Evolutionary conservation across 53 echinoderm and acorn worm genomes (phyloP), one percentile per base, ranked within the genome.

Genomic region (Pentamera pediparva): DNA sequence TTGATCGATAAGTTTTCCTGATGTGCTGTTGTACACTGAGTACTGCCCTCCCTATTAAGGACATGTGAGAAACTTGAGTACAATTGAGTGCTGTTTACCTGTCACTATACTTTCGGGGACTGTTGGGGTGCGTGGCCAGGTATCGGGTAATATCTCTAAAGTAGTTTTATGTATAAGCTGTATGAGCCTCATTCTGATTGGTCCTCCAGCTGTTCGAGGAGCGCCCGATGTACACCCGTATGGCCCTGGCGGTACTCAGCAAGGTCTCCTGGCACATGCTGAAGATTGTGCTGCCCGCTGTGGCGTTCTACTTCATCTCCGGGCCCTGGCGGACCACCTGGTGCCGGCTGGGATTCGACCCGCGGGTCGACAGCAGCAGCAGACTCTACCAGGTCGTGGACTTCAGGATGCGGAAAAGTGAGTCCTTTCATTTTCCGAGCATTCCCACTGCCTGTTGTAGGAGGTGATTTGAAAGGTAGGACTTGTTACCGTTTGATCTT

Each of bases 291-390:
- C 78, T 95, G 5, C 89, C 90, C 5, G 58, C 72, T 26, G 45
- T 90, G 1, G 86, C 85, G 6, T 95, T 74, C 62, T 95, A 95
- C 80, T 90, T 77, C 63, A 33, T 77, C 29, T 82, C 85, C 2
- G 95, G 95, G 13, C 95, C 95, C 3, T 95, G 95, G 95, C 85
- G 95, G 61, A 81, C 87, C 11, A 62, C 81, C 0, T 95, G 95
- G 95, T 84, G 87, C 24, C 82, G 83, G 0, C 53, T 90, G 5
- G 95, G 90, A 19, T 90, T 90, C 30, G 90, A 95, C 73, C 95
- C 95, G 1, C 62, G 87, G 11, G 77, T 65, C 27, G 77, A 83
- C 20, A 77, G 69, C 10, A 78, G 48, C 18, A 69, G 85, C 5
- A 80, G 79, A 52, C 75, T 79, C 39, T 95, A 90, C 52, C 95